These are phyloP conservation scores for Syngnathus scovelli DNA, from an alignment of 2,113 vertebrate genomes.

Conservation along the genomic window DNA sequence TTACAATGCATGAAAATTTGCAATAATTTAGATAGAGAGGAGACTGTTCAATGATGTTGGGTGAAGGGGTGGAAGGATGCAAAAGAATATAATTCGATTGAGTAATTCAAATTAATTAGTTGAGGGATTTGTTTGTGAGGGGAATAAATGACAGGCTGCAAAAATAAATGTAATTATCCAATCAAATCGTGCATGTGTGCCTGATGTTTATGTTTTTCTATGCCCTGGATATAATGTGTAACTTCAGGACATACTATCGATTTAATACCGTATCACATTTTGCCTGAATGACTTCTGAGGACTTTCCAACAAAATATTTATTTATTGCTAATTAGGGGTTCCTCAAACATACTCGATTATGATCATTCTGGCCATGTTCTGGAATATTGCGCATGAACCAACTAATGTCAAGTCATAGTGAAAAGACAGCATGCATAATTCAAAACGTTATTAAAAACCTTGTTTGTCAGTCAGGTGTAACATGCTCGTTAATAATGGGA, in stretches of 20 bases:
- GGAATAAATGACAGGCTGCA: background rate
- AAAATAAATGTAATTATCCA: background rate
- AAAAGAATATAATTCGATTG: background rate
- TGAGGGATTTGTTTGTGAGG: background rate
- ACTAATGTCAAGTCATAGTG: background rate
- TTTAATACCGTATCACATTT: background rate
- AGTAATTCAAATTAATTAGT: background rate
- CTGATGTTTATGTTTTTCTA: background rate
- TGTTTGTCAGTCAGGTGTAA: slow-evolving; percentile 41
- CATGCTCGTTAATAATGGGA: slow-evolving; percentile 30
- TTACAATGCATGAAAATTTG: background rate
- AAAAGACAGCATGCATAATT: slow-evolving; percentile 22
- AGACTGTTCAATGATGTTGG: background rate
- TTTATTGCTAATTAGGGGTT: slow-evolving; percentile 10
- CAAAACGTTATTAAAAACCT: slow-evolving; percentile 28
- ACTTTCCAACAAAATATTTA: background rate
- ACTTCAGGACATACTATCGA: background rate
- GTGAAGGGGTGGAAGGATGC: background rate
- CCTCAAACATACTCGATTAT: background rate
- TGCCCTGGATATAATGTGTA: background rate
- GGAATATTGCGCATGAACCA: slow-evolving; percentile 20
- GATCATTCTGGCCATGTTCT: slow-evolving; percentile 16
- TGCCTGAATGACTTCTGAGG: background rate
- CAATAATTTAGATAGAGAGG: background rate
- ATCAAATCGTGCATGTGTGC: background rate